Evolutionary conservation across 1,140 invertebrate species (phyloP), one percentile per base, ranked within the genome.

Genomic region (Ceratosolen solmsi): DNA sequence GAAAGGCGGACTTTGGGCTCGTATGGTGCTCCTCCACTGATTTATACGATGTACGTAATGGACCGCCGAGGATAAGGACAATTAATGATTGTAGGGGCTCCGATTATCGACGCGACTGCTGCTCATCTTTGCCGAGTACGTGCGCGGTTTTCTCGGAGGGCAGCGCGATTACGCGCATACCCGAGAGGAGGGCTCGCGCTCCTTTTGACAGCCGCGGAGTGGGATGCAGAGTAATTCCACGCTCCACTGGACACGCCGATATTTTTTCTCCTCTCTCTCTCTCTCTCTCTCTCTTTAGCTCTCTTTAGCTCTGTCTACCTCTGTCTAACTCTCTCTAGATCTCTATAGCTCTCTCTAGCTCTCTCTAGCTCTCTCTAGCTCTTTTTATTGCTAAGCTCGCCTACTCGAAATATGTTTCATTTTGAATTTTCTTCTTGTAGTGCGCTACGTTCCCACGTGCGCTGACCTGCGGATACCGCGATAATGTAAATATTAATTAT

Each of bases 1-100:
- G 60, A 84, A 70, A 65, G 54, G 65, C 36, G 36, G 70, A 79
- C 77, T 85, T 81, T 85, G 56, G 80, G 82, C 56, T 36, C n/a
- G 27, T 22, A 2, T 22, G 41, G 54, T 20, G 36, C 73, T 75
- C 25, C 38, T 3, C 4, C 0, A 0, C 33, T 58, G 51, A 25
- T 58, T 38, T 41, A 75, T 72, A 77, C 33, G 33, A 72, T 46
- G 70, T 54, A 54, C 46, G 75, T 81, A 84, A 83, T 77, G 84
- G 77, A 15, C 70, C 72, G 74, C 75, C 17, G 25, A 41, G 81
- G 84, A 85, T 85, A 84, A 84, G 83, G 78, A 84, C 85, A 84
- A 86, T 86, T 86, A 85, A 85, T 86, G 84, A 85, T 74, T 68
- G 60, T 36, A 72, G 70, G 51, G 71, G 65, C 33, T 54, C 70